phyloP scores from a whole-genome alignment of 2,113 vertebrate species.

The Perca fluviatilis region DNA sequence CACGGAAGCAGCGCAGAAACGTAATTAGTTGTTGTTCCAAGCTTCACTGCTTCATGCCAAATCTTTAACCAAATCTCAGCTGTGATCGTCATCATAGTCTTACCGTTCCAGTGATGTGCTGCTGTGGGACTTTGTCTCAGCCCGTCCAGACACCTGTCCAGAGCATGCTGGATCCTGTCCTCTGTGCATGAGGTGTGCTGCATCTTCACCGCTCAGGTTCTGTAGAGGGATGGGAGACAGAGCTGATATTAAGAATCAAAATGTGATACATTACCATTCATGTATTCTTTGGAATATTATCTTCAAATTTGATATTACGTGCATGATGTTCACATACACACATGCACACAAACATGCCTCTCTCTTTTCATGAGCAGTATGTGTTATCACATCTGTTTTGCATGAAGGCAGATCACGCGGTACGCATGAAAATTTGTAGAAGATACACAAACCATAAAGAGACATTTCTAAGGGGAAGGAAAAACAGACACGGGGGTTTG shows the following conservation, averaged over 20 bases:
- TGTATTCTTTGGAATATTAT: slow-evolving; percentile 43
- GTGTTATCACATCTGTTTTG: slow-evolving; percentile 65
- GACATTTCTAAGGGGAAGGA: background rate
- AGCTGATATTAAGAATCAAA: background rate
- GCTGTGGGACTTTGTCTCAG: slow-evolving; percentile 85
- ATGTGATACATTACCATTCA: background rate
- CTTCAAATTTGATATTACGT: background rate
- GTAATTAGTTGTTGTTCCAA: background rate
- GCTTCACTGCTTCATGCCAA: background rate
- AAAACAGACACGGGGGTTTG: slow-evolving; percentile 12
- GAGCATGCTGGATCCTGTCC: slow-evolving; percentile 96
- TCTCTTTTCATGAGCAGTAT: slow-evolving; percentile 40
- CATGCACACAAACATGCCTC: background rate
- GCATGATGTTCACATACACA: background rate
- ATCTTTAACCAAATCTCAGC: background rate
- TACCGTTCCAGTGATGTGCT: slow-evolving; percentile 92
- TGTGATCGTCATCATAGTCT: slow-evolving; percentile 48
- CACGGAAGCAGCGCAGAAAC: background rate
- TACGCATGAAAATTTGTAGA: slow-evolving; percentile 69
- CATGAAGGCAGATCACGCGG: slow-evolving; percentile 52
- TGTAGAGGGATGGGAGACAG: slow-evolving; percentile 48
- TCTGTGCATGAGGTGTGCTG: slow-evolving; percentile 97
- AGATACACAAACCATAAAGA: slow-evolving; percentile 41
- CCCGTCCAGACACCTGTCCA: slow-evolving; percentile 94
- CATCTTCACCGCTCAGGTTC: slow-evolving; percentile 92